Evolutionary conservation across 2,113 vertebrate species (phyloP), one percentile per base, ranked within the genome.

Genomic region (Hypomesus transpacificus): DNA sequence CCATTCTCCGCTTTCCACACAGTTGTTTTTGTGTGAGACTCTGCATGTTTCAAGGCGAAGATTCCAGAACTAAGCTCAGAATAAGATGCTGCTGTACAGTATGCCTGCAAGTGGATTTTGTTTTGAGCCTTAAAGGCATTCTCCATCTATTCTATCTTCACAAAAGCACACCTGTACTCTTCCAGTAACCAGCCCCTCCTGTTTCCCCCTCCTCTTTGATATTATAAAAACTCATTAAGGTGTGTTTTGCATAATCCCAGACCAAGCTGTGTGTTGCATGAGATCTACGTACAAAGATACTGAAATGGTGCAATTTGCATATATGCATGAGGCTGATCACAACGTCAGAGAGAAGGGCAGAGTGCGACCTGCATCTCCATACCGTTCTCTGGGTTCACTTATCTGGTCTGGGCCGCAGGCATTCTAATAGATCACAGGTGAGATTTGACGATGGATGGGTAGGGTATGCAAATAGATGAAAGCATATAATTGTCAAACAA

Each of bases 301-400:
- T 52, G 51, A 85, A 90, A 87, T 83, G 74, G 75, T 73, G 22
- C 74, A 86, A 13, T 87, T 89, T 84, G 82, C 86, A 87, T 89
- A 88, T 76, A 80, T 82, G 76, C 56, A 69, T 75, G 69, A 83
- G 74, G 62, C 5, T 18, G 63, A 82, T 82, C 70, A 76, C 24
- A 56, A 71, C 0, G 16, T 62, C 50, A 64, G 74, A 66, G 76
- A 67, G 83, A 82, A 86, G 78, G 76, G 53, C 74, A 84, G 64
- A 70, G 67, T 76, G 75, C 64, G 75, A 73, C 65, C 52, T 1
- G n/a, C 22, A 80, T 84, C 69, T n/a, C 67, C 70, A 80, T 77
- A 62, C 73, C 50, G 71, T 57, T 75, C 75, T 75, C 58, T 53
- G 68, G 53, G 39, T 70, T 77, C 54, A 69, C 17, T 46, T 39